Evolutionary conservation across 2,113 vertebrate species (phyloP).

Genomic region (Periophthalmodon schlosseri): DNA sequence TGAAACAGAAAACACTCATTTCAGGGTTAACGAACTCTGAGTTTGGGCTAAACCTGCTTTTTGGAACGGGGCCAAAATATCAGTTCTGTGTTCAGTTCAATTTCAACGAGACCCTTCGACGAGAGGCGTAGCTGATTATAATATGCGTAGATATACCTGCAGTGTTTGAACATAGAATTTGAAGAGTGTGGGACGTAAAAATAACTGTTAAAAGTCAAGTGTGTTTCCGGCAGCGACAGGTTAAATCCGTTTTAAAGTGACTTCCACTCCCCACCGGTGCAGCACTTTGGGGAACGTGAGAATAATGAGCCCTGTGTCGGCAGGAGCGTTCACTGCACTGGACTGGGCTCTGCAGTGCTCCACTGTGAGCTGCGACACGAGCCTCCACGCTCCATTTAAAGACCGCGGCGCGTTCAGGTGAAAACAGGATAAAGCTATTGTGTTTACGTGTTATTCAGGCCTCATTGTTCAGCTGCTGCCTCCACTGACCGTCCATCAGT

Average conservation of each 20-base stretch:
- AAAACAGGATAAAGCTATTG: background rate
- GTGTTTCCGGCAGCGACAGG: background rate
- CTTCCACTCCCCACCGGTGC: background rate
- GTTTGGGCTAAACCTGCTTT: too few relatives aligned
- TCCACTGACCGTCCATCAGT: constrained; percentile 2
- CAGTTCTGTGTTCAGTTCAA: too few relatives aligned
- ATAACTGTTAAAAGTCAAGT: too few relatives aligned
- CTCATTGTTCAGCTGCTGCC: background rate
- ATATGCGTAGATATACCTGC: too few relatives aligned
- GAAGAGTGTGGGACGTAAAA: too few relatives aligned
- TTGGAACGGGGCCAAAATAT: too few relatives aligned
- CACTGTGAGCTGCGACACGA: constrained; percentile 19
- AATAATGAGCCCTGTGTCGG: background rate
- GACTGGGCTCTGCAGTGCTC: too few relatives aligned
- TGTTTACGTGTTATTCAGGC: background rate
- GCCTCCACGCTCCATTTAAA: background rate
- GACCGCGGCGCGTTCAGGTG: background rate
- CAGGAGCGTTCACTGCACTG: background rate
- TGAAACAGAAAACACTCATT: too few relatives aligned
- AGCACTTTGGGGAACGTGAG: background rate
- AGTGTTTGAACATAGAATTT: too few relatives aligned
- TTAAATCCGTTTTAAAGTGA: background rate
- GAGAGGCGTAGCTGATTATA: too few relatives aligned
- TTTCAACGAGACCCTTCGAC: too few relatives aligned
- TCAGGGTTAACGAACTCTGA: too few relatives aligned